Base-by-base conservation (phyloP, 2,797 vertebrate genomes). In the Enteromius unitaeniatus region DNA sequence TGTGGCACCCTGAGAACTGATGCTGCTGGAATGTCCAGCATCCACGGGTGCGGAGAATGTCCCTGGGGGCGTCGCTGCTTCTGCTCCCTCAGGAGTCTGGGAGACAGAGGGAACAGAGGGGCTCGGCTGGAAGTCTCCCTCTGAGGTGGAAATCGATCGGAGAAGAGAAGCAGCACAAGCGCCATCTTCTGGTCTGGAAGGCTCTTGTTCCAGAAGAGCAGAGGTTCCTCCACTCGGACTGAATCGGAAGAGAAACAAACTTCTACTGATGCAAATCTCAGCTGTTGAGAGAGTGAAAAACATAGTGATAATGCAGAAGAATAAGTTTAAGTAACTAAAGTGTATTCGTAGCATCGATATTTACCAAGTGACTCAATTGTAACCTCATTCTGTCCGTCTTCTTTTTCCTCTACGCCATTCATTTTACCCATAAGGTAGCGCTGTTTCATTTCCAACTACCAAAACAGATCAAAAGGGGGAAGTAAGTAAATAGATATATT, bases 361-460 rank as follows among this genome's bases (percentile, higher is more conserved):
- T 96, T 88, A 99, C 98, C 97, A 23, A 99, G 93, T 76, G 91
- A 93, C 81, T 99, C 97, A 58, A 97, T 96, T 73, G 96, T 98
- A 73, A 95, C 93, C 86, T 98, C 97, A 40, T 91, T 89, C 0
- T 91, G 88, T 84, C 92, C 93, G 0, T 88, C 88, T 4, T 89
- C 94, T 47, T 95, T 95, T 78, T 97, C 97, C 26, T 95, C 96
- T 0, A 90, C 76, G 37, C 95, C 91, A n/a, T 89, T 97, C 78
- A 96, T 95, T 91, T 96, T 95, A 58, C 92, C 89, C 89, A 97
- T 93, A 4, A 97, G 90, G 86, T 95, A 97, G 86, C 96, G 96
- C 92, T 99, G 98, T 86, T 98, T 99, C 97, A 98, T 97, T 94
- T 99, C 98, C 94, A 99, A 87, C 98, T 99, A 93, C 0, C 28